Evolutionary conservation across 1,140 invertebrate species (phyloP).

Genomic region (Acromyrmex echinatior): DNA sequence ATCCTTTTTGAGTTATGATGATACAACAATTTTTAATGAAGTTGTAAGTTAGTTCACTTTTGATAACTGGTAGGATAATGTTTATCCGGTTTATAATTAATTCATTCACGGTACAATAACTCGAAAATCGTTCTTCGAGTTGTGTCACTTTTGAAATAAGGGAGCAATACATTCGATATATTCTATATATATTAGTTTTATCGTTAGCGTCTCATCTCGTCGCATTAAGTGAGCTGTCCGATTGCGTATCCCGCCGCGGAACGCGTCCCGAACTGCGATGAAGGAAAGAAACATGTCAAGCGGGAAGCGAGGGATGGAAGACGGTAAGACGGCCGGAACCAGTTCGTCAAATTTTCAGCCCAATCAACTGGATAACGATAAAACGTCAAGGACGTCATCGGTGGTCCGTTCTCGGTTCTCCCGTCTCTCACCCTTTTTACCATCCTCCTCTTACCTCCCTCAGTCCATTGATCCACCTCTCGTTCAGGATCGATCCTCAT

Average conservation of each 20-base stretch:
- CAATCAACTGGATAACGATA: conserved; percentile 75
- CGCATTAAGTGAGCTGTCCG: conserved; percentile 56
- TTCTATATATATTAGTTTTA: conserved; percentile 24
- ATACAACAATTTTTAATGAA: too few relatives aligned
- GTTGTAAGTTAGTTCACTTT: too few relatives aligned
- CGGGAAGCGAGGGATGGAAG: conserved; percentile 30
- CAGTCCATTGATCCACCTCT: conserved; percentile 26
- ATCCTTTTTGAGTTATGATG: too few relatives aligned
- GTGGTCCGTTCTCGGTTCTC: conserved; percentile 49
- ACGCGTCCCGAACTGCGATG: conserved; percentile 54
- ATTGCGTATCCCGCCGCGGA: conserved; percentile 55
- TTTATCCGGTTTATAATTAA: too few relatives aligned
- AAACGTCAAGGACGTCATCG: conserved; percentile 67
- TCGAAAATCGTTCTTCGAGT: too few relatives aligned
- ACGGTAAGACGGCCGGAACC: conserved; percentile 61
- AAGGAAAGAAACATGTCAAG: conserved; percentile 55
- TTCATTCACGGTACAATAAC: too few relatives aligned
- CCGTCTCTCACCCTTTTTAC: conserved; percentile 22
- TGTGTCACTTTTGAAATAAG: too few relatives aligned
- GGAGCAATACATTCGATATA: background rate
- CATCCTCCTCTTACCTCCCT: conserved; percentile 7
- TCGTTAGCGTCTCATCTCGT: conserved; percentile 46
- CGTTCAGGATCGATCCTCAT: conserved; percentile 21
- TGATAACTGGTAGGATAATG: too few relatives aligned
- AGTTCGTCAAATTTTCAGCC: conserved; percentile 76